A percentile compares a stretch with the other conserved stretches of the same genome.
Evolutionary conservation across 92 coral and sea anemone genomes (phyloP).

Genomic region (Isaurus tuberculatus): DNA sequence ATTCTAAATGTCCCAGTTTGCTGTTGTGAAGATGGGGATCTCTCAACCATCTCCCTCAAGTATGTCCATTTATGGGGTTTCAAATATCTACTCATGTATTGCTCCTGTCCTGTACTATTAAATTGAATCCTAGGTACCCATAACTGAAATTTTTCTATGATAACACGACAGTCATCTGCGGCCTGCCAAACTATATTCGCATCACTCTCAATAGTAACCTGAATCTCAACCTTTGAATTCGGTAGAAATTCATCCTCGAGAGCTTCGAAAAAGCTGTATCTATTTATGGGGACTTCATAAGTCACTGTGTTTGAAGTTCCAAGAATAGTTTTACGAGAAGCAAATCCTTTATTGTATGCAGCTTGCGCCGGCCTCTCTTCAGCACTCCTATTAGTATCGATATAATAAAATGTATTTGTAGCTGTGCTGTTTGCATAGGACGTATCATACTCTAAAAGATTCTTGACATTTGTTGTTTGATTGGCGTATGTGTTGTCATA

Average conservation of each 20-base stretch:
- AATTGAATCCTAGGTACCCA: background rate
- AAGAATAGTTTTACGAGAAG: background rate
- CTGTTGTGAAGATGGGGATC: background rate
- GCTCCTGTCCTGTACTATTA: background rate
- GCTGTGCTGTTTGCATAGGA: background rate
- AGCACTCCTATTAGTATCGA: background rate
- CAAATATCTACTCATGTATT: background rate
- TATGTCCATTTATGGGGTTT: background rate
- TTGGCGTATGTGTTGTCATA: background rate
- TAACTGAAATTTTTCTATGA: background rate
- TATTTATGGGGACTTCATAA: background rate
- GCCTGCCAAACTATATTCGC: background rate
- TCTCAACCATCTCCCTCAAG: background rate
- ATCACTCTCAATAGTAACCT: background rate
- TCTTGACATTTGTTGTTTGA: background rate
- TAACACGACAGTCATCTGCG: background rate
- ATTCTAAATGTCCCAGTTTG: background rate
- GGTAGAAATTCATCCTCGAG: background rate
- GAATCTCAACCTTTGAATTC: background rate
- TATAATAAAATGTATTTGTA: background rate
- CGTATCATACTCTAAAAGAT: background rate
- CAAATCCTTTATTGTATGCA: background rate
- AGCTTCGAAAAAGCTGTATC: background rate
- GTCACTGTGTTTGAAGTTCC: background rate
- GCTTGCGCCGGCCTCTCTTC: background rate